Evolutionary conservation across 2,888 invertebrate genomes (phyloP).

Genomic region (Osedax frankpressi): DNA sequence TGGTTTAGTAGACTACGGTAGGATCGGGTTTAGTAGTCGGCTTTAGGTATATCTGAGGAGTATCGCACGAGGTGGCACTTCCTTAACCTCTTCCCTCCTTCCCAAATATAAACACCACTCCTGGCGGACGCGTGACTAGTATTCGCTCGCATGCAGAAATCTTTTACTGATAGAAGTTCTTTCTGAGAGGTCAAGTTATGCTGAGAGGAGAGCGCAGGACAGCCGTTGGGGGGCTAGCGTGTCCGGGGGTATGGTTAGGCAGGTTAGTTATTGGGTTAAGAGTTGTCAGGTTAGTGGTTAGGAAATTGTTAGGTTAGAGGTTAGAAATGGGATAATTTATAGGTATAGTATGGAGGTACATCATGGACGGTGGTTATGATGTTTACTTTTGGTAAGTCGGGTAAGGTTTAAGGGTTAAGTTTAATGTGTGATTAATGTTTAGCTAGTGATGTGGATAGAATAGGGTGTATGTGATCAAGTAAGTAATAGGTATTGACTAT

Average conservation of each 20-base stretch:
- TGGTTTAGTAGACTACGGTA: conserved; percentile 50
- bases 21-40: conserved; percentile 46
- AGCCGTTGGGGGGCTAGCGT: conserved; percentile 84
- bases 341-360: neutral
- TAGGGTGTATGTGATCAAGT: too few species aligned
- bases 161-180: conserved; percentile 67
- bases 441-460: neutral
- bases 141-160: conserved; percentile 79
- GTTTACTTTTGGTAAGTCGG: too few species aligned
- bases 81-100: neutral
- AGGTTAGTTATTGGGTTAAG: neutral
- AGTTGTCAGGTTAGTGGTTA: neutral
- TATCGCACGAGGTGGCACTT: neutral
- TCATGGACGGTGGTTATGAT: neutral
- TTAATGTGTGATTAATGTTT: too few species aligned
- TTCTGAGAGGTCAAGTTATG: conserved; percentile 83
- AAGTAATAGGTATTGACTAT: too few species aligned
- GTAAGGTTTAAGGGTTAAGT: too few species aligned
- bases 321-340: neutral
- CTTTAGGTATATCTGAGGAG: neutral
- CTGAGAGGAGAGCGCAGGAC: conserved; percentile 79
- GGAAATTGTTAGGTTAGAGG: neutral
- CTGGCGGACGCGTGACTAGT: conserved; percentile 58
- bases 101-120: conserved; percentile 40
- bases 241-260: conserved; percentile 73